These are phyloP conservation scores for Castor canadensis DNA, from an alignment of 2,113 vertebrate genomes.

Conservation along the genomic window DNA sequence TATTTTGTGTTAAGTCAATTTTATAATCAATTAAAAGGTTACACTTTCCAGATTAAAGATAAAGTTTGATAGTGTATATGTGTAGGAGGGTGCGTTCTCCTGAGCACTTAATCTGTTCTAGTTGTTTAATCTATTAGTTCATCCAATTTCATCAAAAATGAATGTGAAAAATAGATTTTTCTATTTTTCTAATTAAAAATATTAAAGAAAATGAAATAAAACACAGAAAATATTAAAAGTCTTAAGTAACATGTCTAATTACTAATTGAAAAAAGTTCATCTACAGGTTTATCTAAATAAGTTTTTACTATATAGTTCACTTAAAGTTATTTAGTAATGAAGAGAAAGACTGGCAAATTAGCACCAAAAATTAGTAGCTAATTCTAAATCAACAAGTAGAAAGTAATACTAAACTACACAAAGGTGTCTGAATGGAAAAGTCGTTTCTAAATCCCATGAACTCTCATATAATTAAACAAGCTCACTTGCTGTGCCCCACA, in stretches of 20 bases:
- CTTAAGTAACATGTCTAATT: background rate
- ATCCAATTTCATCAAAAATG: background rate
- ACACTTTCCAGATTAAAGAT: background rate
- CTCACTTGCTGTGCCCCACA: background rate
- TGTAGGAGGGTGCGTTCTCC: too few relatives aligned
- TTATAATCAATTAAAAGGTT: background rate
- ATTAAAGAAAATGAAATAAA: background rate
- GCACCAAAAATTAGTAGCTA: background rate
- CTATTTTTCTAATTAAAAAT: background rate
- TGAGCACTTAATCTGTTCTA: background rate
- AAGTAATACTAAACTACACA: background rate
- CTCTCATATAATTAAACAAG: slow-evolving; percentile 13
- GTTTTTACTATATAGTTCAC: background rate
- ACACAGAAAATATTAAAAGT: background rate
- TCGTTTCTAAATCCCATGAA: background rate
- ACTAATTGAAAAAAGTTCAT: background rate
- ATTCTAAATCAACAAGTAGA: slow-evolving; percentile 20
- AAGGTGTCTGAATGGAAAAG: background rate
- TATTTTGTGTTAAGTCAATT: background rate
- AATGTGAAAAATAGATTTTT: background rate
- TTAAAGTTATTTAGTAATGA: slow-evolving; percentile 42
- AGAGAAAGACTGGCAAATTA: background rate
- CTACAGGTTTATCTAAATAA: background rate
- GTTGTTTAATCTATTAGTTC: background rate
- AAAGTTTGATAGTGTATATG: background rate